Evolutionary conservation across 2,888 invertebrate genomes (phyloP).

Genomic region (Agrilus cyanescens): DNA sequence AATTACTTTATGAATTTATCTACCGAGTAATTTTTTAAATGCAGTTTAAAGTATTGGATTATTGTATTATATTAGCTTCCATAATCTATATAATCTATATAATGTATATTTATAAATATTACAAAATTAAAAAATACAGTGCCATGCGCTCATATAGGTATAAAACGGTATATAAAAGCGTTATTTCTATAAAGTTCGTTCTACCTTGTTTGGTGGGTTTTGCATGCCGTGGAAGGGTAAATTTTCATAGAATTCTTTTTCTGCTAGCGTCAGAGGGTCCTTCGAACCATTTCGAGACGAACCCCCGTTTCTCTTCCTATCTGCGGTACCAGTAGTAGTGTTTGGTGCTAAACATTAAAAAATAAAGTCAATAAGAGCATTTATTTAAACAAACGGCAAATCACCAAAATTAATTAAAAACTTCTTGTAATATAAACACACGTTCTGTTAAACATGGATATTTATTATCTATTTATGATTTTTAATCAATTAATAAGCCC

Average conservation of each 20-base stretch:
- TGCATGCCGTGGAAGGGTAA: conserved; percentile 90
- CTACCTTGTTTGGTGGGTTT: conserved; percentile 88
- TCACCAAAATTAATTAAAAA: neutral
- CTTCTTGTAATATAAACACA: neutral
- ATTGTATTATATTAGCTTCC: too few relatives aligned
- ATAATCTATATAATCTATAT: too few relatives aligned
- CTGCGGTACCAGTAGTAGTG: conserved; percentile 38
- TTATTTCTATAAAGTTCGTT: conserved; percentile 5
- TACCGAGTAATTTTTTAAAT: too few relatives aligned
- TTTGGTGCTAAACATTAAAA: conserved; percentile 34
- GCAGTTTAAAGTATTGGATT: too few relatives aligned
- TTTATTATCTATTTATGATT: neutral
- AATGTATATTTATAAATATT: too few relatives aligned
- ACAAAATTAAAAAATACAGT: too few relatives aligned
- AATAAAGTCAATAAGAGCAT: neutral
- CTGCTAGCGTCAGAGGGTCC: conserved; percentile 65
- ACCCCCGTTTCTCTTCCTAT: conserved; percentile 38
- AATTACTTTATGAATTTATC: too few relatives aligned
- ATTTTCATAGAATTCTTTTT: conserved; percentile 85
- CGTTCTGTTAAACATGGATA: neutral
- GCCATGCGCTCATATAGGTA: too few relatives aligned
- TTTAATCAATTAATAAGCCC: too few relatives aligned
- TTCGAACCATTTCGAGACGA: conserved; percentile 35
- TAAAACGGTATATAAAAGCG: neutral
- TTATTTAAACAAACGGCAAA: neutral